phyloP scores from a whole-genome alignment of 2,113 vertebrate genomes.

The Pseudorasbora parva region DNA sequence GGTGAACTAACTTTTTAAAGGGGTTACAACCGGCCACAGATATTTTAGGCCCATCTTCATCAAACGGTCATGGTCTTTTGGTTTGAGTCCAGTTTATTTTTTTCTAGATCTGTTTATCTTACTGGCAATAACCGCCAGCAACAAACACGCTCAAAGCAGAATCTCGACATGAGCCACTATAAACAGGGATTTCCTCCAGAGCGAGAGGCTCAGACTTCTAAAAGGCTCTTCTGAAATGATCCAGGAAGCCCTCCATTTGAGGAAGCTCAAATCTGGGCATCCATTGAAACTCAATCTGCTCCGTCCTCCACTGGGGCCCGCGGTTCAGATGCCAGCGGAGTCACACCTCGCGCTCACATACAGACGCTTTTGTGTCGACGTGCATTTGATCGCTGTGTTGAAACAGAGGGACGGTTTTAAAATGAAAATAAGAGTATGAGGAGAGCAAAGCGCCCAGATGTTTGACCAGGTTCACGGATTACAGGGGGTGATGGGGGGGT shows the following conservation, averaged over 20 bases:
- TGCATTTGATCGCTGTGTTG: slow-evolving; percentile 65
- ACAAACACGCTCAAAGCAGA: slow-evolving; percentile 40
- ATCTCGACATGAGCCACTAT: slow-evolving; percentile 43
- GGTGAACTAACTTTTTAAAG: too few relatives aligned
- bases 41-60: neutral
- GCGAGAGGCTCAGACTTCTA: neutral
- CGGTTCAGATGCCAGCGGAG: slow-evolving; percentile 60
- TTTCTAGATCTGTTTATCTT: neutral
- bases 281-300: slow-evolving; percentile 40
- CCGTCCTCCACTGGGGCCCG: slow-evolving; percentile 53
- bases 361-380: slow-evolving; percentile 55
- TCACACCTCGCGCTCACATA: slow-evolving; percentile 57
- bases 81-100: neutral
- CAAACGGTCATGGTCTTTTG: neutral
- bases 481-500: slow-evolving; percentile 35
- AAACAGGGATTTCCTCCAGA: slow-evolving; percentile 39
- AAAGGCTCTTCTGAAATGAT: slow-evolving; percentile 13
- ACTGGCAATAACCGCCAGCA: neutral
- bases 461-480: slow-evolving; percentile 68
- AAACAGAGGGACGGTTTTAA: slow-evolving; percentile 65
- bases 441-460: slow-evolving; percentile 66
- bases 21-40: neutral
- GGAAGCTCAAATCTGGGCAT: slow-evolving; percentile 40
- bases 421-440: slow-evolving; percentile 48
- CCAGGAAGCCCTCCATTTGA: neutral